These are phyloP conservation scores for Neodon shergylaensis DNA, from an alignment of 2,113 vertebrate species.

Conservation along the genomic window DNA sequence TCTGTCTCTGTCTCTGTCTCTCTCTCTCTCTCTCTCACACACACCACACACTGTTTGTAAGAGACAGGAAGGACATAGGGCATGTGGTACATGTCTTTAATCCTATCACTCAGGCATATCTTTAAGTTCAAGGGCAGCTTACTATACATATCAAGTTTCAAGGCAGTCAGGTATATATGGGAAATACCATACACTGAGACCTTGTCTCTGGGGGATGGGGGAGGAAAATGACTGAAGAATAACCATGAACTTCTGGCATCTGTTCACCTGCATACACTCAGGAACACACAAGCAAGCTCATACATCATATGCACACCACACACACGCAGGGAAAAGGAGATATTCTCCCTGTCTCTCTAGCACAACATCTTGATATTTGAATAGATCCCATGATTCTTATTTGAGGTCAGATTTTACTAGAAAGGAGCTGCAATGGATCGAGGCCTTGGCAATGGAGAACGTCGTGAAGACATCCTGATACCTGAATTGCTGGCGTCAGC, in stretches of 20 bases:
- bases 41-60: background rate
- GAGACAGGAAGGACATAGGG: background rate
- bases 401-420: conserved; percentile 3
- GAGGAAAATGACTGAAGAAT: background rate
- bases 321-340: background rate
- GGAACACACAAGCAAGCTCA: background rate
- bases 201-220: background rate
- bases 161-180: background rate
- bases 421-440: background rate
- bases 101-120: background rate
- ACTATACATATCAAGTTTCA: background rate
- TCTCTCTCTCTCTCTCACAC: no score
- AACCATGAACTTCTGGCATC: background rate
- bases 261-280: background rate
- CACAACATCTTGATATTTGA: background rate
- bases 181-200: background rate
- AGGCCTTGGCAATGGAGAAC: background rate
- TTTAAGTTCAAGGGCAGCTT: background rate
- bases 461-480: conserved; percentile 36
- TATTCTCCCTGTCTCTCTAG: background rate
- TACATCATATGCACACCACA: background rate
- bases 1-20: background rate
- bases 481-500: conserved; percentile 86
- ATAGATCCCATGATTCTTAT: background rate
- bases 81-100: background rate